These are phyloP conservation scores for Phrynocephalus versicolor DNA, from an alignment of 2,113 vertebrate species.

Conservation along the genomic window DNA sequence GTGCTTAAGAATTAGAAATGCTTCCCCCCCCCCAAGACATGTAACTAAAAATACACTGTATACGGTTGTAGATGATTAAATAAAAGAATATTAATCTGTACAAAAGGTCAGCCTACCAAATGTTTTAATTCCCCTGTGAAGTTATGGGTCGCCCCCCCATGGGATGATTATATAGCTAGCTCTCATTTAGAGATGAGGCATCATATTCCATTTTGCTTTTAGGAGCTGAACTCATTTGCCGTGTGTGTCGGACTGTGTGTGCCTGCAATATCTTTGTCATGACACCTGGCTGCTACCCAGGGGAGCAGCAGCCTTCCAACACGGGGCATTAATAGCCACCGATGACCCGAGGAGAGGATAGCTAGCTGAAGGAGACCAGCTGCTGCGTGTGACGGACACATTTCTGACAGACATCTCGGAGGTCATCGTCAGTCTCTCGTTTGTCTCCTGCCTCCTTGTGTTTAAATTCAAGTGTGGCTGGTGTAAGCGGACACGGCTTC, in stretches of 20 bases:
- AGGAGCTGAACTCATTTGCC: slow-evolving; percentile 1
- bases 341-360: background rate
- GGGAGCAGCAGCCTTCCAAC: background rate
- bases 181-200: background rate
- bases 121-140: background rate
- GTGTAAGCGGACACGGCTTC: slow-evolving; percentile 7
- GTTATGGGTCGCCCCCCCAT: too few species aligned
- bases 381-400: slow-evolving; percentile 6
- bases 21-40: too few species aligned
- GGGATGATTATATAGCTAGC: background rate
- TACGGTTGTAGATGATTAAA: background rate
- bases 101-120: background rate
- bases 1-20: background rate
- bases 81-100: background rate
- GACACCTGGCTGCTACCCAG: background rate
- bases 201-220: slow-evolving; percentile 5
- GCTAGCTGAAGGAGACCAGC: background rate
- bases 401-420: background rate
- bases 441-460: background rate
- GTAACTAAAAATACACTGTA: background rate
- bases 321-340: background rate
- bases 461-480: background rate
- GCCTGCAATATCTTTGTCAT: slow-evolving; percentile 2
- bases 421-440: background rate
- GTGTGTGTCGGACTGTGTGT: background rate